phyloP scores from a whole-genome alignment of 2,888 invertebrate genomes.

The Platypus cylindrus region DNA sequence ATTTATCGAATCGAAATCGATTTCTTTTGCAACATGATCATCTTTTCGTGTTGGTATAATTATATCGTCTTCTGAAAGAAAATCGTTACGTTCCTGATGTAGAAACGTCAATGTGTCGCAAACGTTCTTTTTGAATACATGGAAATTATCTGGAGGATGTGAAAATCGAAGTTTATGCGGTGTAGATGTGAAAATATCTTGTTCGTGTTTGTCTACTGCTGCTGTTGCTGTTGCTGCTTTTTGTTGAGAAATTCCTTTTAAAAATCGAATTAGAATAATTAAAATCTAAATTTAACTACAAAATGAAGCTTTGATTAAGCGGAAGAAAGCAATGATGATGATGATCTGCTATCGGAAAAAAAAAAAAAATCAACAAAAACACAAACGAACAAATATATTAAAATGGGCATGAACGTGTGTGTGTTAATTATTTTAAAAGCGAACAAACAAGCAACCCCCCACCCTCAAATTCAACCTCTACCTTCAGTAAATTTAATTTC shows the following conservation, averaged over 20 bases:
- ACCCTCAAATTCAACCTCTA: too few relatives aligned
- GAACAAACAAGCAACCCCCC: too few relatives aligned
- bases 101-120: conserved; percentile 33
- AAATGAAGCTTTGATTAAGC: conserved; percentile 1
- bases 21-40: conserved; percentile 31
- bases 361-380: conserved; percentile 1
- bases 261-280: conserved; percentile 16
- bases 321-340: not conserved
- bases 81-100: conserved; percentile 35
- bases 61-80: conserved; percentile 32
- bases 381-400: conserved; percentile 5
- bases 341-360: conserved; percentile 3
- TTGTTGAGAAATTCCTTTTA: conserved; percentile 20
- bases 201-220: conserved; percentile 1
- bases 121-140: conserved; percentile 30
- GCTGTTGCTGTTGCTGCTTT: conserved; percentile 2
- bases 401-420: conserved; percentile 15
- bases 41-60: conserved; percentile 33
- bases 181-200: conserved; percentile 24
- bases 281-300: not conserved
- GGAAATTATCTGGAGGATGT: conserved; percentile 23
- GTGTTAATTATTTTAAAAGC: too few relatives aligned
- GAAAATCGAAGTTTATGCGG: conserved; percentile 17
- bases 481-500: too few relatives aligned
- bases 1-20: conserved; percentile 27